Percentiles rank a stretch among this genome's conserved stretches.
Evolutionary conservation across 1,140 invertebrate genomes (phyloP).

Genomic region (Pseudomyrmex pallidus): DNA sequence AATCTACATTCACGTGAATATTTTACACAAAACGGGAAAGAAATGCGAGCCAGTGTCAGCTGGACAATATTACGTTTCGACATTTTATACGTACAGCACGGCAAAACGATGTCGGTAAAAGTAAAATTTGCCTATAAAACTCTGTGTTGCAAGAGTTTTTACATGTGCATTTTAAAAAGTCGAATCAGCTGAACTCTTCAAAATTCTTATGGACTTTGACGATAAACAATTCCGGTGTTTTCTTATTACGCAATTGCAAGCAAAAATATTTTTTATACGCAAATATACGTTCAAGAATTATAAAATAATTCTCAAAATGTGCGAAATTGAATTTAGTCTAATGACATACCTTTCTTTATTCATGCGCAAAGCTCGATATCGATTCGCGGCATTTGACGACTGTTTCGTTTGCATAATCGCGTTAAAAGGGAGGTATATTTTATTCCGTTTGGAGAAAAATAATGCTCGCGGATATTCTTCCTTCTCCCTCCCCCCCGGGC

Average conservation of each 20-base stretch:
- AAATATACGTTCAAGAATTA: background rate
- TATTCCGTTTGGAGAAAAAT: conserved; percentile 50
- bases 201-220: background rate
- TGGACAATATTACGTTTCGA: conserved; percentile 43
- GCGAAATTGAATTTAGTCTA: background rate
- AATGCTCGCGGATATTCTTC: background rate
- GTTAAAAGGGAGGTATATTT: conserved; percentile 42
- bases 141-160: background rate
- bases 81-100: conserved; percentile 13
- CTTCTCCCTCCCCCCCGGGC: background rate
- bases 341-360: conserved; percentile 20
- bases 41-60: conserved; percentile 9
- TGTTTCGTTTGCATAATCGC: conserved; percentile 52
- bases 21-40: conserved; percentile 57
- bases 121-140: background rate
- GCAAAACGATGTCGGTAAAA: background rate
- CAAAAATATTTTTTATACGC: background rate
- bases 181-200: background rate
- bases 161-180: background rate
- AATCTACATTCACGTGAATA: conserved; percentile 63
- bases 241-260: no score
- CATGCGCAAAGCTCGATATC: conserved; percentile 12
- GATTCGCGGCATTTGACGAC: conserved; percentile 15
- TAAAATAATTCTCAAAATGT: background rate
- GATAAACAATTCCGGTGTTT: no score